Base-by-base conservation (phyloP, 2,888 invertebrate genomes). In the Coremacera marginata region DNA sequence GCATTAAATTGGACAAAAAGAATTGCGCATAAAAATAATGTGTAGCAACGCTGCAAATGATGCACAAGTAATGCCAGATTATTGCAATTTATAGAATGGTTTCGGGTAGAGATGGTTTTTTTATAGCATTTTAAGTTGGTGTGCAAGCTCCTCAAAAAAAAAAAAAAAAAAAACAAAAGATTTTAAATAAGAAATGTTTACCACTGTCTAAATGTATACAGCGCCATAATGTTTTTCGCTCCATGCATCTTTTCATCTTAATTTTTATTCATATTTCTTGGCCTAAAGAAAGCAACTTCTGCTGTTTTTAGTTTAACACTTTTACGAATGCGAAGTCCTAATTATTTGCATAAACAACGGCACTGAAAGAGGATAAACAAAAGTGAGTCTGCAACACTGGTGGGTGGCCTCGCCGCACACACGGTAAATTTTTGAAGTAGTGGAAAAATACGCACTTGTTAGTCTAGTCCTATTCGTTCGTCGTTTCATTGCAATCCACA, bases 391-490 rank as follows among this genome's bases (percentile, higher is more conserved):
- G 44, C 27, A 60, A 25, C 16, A 22, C 55, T 22, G 27, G 25
- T 22, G 25, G 60, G 60, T 27, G 27, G 27, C 60, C 25, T 27
- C 27, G 27, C 27, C 27, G 16, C 25, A 11, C 16, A 27, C 25
- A 60, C 27, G 27, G 57, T 25, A 9, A 11, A 27, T 27, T 16
- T 44, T 44, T 55, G 9, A 9, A 65, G 65, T 65, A 65, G 65
- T 65, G 65, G 37, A 65, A 65, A 65, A 65, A 0, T 65, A 65
- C 37, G 65, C 65, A 65, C 65, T 65, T 65, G 65, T 65, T 65
- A 5, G 31, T 22, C 9, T 65, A 5, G 31, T 22, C 9, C 19
- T 2, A 22, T 55, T n/a, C 22, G 55, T 55, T n/a, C 19, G 55
- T 22, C 44, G 14, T 44, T 44, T 11, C 44, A 44, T 7, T 44